Percentiles rank a stretch among this genome's conserved stretches.
phyloP scores from a whole-genome alignment of 2,113 vertebrate species.

The Tragulus kanchil region DNA sequence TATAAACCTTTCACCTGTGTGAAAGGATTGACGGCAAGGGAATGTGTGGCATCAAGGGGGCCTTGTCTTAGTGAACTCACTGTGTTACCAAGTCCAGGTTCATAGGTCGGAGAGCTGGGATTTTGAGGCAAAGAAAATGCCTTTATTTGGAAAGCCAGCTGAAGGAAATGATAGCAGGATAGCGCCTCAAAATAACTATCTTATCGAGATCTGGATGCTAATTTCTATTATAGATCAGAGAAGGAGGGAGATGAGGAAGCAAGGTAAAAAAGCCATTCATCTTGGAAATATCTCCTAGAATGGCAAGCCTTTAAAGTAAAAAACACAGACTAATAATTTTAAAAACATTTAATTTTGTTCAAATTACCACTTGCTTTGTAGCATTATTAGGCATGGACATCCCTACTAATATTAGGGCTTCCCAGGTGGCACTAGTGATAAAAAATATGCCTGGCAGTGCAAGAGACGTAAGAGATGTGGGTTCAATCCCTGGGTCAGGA shows the following conservation, averaged over 20 bases:
- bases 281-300: too few species aligned
- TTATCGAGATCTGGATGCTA: too few species aligned
- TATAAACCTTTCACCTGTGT: neutral
- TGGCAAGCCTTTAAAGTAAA: slow-evolving; percentile 43
- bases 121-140: too few species aligned
- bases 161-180: too few species aligned
- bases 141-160: too few species aligned
- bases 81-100: too few species aligned
- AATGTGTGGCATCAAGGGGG: neutral
- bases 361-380: neutral
- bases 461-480: accelerated
- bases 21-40: neutral
- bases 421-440: neutral
- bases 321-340: neutral
- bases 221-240: too few species aligned
- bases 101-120: too few species aligned
- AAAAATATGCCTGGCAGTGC: neutral
- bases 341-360: neutral
- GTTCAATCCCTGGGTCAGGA: neutral
- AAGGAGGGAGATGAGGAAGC: too few species aligned
- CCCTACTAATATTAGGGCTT: neutral
- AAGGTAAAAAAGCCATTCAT: too few species aligned
- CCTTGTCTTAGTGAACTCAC: neutral
- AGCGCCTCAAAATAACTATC: too few species aligned
- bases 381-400: neutral